Percentiles rank a stretch among this genome's conserved stretches.
These are phyloP conservation scores for Perccottus glenii DNA, from an alignment of 2,113 vertebrate genomes.

Conservation along the genomic window DNA sequence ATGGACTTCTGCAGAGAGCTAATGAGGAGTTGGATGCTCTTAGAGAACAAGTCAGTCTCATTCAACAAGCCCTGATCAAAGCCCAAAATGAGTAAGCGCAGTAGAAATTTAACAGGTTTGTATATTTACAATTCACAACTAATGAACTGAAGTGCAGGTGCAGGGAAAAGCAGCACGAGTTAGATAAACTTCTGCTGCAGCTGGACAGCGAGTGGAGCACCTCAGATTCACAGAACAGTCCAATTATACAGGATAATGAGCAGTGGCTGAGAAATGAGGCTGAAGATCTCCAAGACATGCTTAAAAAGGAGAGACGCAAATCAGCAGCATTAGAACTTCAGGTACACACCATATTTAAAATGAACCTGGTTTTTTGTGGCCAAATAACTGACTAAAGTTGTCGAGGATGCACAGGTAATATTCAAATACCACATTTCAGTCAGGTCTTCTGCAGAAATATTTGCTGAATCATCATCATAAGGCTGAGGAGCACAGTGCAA, in stretches of 20 bases:
- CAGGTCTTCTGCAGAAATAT: constrained; percentile 75
- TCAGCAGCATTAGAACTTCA: constrained; percentile 69
- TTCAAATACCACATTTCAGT: constrained; percentile 62
- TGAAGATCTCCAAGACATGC: constrained; percentile 64
- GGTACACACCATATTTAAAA: constrained; percentile 22
- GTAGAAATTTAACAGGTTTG: neutral
- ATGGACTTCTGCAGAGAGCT: constrained; percentile 74
- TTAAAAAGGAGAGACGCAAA: constrained; percentile 78
- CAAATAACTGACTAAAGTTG: too few species aligned
- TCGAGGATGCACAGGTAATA: too few species aligned
- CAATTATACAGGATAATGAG: constrained; percentile 65
- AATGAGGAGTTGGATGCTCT: constrained; percentile 76
- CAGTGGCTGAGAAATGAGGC: constrained; percentile 76
- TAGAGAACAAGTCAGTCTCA: constrained; percentile 57
- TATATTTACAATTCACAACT: neutral
- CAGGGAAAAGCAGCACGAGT: constrained; percentile 74
- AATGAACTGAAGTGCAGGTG: constrained; percentile 37
- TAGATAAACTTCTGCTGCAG: constrained; percentile 70
- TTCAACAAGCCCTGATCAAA: constrained; percentile 68
- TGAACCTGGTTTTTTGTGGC: too few species aligned
- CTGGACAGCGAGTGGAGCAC: constrained; percentile 58
- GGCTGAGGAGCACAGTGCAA: constrained; percentile 75
- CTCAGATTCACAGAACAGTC: constrained; percentile 66
- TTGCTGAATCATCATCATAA: constrained; percentile 75
- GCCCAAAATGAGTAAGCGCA: constrained; percentile 26